A percentile compares a stretch with the other conserved stretches of the same genome.
These are phyloP conservation scores for Eublepharis macularius DNA, from an alignment of 2,113 vertebrate species.

Conservation along the genomic window DNA sequence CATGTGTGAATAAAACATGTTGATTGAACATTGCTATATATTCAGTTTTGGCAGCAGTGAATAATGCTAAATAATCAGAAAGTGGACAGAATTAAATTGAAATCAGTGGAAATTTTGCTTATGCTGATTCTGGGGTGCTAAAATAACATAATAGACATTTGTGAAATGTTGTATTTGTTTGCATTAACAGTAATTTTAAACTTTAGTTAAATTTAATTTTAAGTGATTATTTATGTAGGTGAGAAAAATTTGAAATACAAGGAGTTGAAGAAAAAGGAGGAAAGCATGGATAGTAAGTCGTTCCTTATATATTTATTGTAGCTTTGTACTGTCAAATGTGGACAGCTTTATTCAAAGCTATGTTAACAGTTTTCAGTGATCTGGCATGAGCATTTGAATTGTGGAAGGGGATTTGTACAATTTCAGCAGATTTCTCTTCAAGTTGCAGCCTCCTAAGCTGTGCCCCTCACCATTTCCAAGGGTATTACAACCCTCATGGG, in stretches of 20 bases:
- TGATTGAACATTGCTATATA: not conserved
- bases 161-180: not conserved
- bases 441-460: no score
- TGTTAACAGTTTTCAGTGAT: not conserved
- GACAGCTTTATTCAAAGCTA: not conserved
- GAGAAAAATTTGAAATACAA: conserved; percentile 93
- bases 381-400: not conserved
- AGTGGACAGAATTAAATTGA: not conserved
- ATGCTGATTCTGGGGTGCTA: not conserved
- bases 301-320: conserved; percentile 1
- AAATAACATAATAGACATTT: not conserved
- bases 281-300: conserved; percentile 92
- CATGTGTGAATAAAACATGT: not conserved
- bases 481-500: no score
- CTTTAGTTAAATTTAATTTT: not conserved
- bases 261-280: conserved; percentile 90
- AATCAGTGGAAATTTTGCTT: not conserved
- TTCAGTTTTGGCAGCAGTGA: not conserved
- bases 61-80: not conserved
- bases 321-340: not conserved
- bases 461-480: no score
- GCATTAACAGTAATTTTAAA: not conserved
- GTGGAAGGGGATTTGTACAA: no score
- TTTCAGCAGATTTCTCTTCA: no score
- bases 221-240: conserved; percentile 72